These are phyloP conservation scores for Neosilurus hyrtlii DNA, from an alignment of 2,797 vertebrate genomes.

Conservation along the genomic window DNA sequence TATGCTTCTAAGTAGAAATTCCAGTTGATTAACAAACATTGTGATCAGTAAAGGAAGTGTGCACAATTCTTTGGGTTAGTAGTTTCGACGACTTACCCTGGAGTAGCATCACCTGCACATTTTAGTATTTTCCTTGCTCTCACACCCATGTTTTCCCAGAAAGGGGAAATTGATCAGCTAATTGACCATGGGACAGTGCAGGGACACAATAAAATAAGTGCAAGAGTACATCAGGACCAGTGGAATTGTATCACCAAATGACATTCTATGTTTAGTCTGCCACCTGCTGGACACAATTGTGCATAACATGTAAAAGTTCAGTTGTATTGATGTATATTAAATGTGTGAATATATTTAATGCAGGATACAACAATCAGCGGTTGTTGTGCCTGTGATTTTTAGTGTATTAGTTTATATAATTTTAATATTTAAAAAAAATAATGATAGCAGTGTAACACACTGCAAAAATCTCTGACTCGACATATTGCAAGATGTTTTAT, in stretches of 20 bases:
- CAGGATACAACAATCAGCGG: no score
- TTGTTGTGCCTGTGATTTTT: neutral
- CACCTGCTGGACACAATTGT: slow-evolving; percentile 67
- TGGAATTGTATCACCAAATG: neutral
- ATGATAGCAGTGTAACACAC: neutral
- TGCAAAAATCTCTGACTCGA: neutral
- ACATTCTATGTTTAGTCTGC: slow-evolving; percentile 52
- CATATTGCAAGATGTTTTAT: neutral
- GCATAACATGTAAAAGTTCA: neutral
- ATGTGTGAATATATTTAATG: neutral
- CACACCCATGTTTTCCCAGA: neutral
- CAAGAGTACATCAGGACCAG: neutral
- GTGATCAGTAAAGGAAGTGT: no score
- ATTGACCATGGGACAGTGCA: neutral
- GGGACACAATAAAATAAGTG: neutral
- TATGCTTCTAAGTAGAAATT: no score
- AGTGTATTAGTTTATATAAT: no score
- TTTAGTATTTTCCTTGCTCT: neutral
- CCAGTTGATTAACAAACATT: neutral
- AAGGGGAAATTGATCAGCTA: neutral
- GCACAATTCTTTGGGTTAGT: no score
- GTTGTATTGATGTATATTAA: neutral
- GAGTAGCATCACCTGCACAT: neutral
- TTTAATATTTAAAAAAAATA: neutral
- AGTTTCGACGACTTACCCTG: neutral